A percentile compares a stretch with the other conserved stretches of the same genome.
Conservation (phyloP, 2,797 vertebrate species). For the Cryptoblepharus egeriae region DNA sequence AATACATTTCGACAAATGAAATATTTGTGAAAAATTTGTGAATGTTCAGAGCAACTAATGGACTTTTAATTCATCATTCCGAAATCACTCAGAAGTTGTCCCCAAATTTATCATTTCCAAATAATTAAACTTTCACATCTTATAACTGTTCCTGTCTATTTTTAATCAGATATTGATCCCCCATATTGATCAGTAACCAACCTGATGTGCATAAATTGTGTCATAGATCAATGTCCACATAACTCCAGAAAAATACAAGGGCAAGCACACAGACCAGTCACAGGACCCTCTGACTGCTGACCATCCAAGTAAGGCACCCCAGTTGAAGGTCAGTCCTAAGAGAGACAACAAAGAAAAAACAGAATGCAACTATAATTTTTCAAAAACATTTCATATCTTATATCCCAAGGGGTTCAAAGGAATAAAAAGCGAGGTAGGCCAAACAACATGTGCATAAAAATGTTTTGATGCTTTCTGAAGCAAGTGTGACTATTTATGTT, state of each 20-base stretch:
- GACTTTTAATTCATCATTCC: background rate
- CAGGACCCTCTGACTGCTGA: slow-evolving; percentile 89
- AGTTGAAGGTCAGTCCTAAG: slow-evolving; percentile 92
- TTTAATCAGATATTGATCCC: too few species aligned
- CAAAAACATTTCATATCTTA: background rate
- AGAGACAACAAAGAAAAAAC: background rate
- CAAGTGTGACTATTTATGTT: background rate
- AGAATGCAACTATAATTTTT: background rate
- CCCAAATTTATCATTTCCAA: too few species aligned
- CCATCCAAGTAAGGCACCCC: slow-evolving; percentile 96
- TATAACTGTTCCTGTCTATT: too few species aligned
- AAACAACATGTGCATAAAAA: background rate
- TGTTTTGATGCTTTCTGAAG: background rate
- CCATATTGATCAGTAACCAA: too few species aligned
- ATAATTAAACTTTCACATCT: too few species aligned
- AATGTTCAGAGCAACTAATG: background rate
- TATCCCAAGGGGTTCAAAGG: background rate
- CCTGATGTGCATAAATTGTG: slow-evolving; percentile 98
- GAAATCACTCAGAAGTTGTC: too few species aligned
- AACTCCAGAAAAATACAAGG: slow-evolving; percentile 92
- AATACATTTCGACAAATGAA: background rate
- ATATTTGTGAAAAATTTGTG: background rate
- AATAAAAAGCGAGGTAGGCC: background rate
- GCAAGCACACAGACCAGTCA: slow-evolving; percentile 92
- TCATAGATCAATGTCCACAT: slow-evolving; percentile 97